Percentiles rank a stretch among this genome's conserved stretches.
phyloP scores from a whole-genome alignment of 2,113 vertebrate genomes.

The Pheucticus melanocephalus region DNA sequence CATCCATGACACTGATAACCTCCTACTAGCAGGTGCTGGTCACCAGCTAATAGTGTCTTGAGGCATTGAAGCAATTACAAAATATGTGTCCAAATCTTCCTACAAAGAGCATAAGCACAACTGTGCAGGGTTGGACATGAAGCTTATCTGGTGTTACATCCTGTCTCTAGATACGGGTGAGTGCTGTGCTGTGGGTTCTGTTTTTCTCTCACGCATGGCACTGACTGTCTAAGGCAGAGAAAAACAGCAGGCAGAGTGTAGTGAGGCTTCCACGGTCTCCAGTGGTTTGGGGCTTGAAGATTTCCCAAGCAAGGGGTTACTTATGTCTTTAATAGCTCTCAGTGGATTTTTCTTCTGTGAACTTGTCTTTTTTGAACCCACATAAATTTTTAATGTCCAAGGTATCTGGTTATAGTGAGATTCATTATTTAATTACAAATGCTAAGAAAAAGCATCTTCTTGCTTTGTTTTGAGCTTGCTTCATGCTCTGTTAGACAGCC shows the following conservation, averaged over 20 bases:
- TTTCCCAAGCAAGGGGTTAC: background rate
- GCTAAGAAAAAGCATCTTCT: background rate
- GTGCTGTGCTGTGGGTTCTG: background rate
- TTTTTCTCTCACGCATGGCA: background rate
- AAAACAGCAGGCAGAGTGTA: background rate
- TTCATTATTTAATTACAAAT: background rate
- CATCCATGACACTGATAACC: background rate
- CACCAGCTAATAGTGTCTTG: background rate
- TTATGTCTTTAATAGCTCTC: constrained; percentile 10
- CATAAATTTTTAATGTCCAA: background rate
- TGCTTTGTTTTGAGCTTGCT: background rate
- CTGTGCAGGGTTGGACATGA: background rate
- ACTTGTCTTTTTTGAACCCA: background rate
- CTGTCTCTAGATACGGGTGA: background rate
- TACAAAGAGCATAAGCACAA: background rate
- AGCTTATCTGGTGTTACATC: background rate
- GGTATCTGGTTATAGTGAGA: background rate
- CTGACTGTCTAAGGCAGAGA: background rate
- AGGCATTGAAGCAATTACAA: background rate
- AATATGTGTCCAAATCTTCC: background rate
- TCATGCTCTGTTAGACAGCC: background rate
- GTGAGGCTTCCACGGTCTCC: background rate
- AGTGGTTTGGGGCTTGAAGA: background rate
- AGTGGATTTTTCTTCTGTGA: background rate
- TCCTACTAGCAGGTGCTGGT: background rate